Evolutionary conservation across 2,797 vertebrate species (phyloP).

Genomic region (Hippopotamyrus pictus): DNA sequence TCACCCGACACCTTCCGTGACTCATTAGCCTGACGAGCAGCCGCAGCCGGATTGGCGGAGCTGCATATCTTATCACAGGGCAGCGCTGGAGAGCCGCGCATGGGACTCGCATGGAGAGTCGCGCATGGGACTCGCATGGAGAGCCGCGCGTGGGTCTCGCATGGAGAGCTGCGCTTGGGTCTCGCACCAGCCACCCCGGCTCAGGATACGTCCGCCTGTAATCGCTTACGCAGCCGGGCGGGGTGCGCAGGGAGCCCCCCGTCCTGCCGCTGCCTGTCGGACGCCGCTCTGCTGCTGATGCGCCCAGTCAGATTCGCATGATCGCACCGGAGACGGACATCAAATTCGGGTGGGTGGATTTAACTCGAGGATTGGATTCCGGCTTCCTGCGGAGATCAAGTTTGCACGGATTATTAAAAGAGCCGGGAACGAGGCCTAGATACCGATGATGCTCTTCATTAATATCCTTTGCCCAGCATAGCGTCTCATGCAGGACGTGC

Average conservation of each 20-base stretch:
- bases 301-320: background rate
- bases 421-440: background rate
- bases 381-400: background rate
- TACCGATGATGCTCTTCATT: background rate
- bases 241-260: background rate
- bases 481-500: background rate
- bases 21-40: background rate
- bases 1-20: background rate
- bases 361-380: constrained; percentile 2
- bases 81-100: background rate
- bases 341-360: background rate
- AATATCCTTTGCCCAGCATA: background rate
- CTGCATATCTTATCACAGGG: background rate
- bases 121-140: no score
- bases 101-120: background rate
- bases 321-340: background rate
- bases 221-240: background rate
- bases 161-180: no score
- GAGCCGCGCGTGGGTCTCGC: no score
- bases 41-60: background rate
- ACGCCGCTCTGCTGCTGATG: background rate
- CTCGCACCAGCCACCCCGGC: no score
- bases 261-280: background rate
- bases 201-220: background rate
- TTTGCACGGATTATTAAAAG: background rate